Evolutionary conservation across 2,888 invertebrate species (phyloP).

Genomic region (Autographa gamma): DNA sequence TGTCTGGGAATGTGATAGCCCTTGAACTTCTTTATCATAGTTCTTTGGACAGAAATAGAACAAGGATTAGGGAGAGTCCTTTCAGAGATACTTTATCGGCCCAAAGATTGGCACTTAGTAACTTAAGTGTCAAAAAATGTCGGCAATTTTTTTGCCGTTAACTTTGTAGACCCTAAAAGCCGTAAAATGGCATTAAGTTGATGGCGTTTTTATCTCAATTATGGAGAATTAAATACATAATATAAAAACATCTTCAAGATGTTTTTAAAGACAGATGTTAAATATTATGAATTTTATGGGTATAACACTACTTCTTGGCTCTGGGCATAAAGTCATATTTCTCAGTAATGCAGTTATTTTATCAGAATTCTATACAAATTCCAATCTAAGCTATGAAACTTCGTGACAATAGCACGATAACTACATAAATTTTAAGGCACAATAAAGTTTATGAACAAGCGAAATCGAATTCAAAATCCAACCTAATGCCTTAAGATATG

Average conservation of each 20-base stretch:
- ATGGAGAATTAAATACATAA: not conserved
- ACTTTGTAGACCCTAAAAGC: constrained; percentile 19
- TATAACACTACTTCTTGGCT: not conserved
- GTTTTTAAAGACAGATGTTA: not conserved
- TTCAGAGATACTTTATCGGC: constrained; percentile 33
- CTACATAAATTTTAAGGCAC: not conserved
- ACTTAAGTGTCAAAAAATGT: constrained; percentile 31
- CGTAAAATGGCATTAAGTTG: constrained; percentile 4
- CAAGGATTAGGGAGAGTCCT: constrained; percentile 53
- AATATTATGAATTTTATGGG: no score
- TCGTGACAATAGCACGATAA: not conserved
- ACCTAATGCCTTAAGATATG: not conserved
- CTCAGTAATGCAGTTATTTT: no score
- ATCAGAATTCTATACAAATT: not conserved
- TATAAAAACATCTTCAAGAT: no score
- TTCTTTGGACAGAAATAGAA: constrained; percentile 64
- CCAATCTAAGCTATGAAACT: not conserved
- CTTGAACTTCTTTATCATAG: constrained; percentile 78
- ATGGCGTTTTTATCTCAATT: constrained; percentile 1
- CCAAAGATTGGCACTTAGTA: constrained; percentile 50
- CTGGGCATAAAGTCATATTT: no score
- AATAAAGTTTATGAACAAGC: not conserved
- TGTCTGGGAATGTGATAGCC: constrained; percentile 79
- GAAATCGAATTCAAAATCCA: not conserved
- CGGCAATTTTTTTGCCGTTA: constrained; percentile 13